Conservation (phyloP, 2,888 invertebrate species). For the Melipona bicolor region DNA sequence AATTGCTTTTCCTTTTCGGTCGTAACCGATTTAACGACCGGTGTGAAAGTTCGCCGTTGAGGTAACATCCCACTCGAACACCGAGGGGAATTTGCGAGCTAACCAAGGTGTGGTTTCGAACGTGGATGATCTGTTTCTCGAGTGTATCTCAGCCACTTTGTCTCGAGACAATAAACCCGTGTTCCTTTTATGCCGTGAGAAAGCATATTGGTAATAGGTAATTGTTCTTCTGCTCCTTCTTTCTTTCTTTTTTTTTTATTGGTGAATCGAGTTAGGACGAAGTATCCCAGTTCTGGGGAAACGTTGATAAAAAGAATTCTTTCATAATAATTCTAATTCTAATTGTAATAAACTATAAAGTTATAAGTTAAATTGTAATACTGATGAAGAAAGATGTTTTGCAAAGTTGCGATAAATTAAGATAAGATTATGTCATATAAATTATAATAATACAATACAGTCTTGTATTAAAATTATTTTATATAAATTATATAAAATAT, state of each 20-base stretch:
- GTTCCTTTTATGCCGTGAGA: neutral
- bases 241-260: neutral
- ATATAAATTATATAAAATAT: too few species aligned
- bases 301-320: neutral
- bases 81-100: conserved; percentile 18
- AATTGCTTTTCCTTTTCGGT: conserved; percentile 48
- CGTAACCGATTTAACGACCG: conserved; percentile 28
- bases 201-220: neutral
- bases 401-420: too few species aligned
- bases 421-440: too few species aligned
- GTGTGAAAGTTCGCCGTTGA: conserved; percentile 59
- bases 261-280: neutral
- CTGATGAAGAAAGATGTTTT: too few species aligned
- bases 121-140: conserved; percentile 45
- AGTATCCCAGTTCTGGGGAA: neutral
- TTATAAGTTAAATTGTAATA: too few species aligned
- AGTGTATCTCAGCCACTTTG: neutral
- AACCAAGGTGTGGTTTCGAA: conserved; percentile 37
- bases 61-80: conserved; percentile 30
- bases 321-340: too few species aligned
- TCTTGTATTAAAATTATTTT: too few species aligned
- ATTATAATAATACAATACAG: too few species aligned
- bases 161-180: conserved; percentile 5
- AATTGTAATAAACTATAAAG: too few species aligned
- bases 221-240: neutral